These are phyloP conservation scores for Sinosuthora webbiana DNA, from an alignment of 2,113 vertebrate species.

Conservation along the genomic window DNA sequence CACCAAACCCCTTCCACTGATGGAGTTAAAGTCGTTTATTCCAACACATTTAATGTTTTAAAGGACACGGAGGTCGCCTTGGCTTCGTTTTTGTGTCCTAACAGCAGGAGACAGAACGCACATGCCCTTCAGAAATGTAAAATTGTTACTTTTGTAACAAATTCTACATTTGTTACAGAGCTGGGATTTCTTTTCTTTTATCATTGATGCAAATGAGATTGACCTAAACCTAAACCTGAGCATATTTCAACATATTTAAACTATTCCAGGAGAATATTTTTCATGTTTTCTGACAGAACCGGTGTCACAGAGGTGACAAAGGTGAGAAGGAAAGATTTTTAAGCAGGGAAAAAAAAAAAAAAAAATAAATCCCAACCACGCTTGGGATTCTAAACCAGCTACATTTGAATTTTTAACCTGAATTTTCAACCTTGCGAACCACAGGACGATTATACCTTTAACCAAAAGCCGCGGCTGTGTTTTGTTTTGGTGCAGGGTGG, in stretches of 20 bases:
- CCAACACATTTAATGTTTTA: neutral
- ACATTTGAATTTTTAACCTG: neutral
- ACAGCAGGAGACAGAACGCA: neutral
- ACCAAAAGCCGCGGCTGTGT: no score
- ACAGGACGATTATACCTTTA: no score
- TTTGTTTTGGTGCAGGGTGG: neutral
- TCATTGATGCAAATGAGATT: neutral
- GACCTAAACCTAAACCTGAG: neutral
- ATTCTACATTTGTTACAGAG: no score
- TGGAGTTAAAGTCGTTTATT: neutral
- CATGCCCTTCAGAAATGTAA: neutral
- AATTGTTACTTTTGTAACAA: neutral
- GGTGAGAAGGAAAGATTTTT: neutral
- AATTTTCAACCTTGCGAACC: no score
- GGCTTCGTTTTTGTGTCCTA: neutral
- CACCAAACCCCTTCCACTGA: neutral
- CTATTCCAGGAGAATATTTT: neutral
- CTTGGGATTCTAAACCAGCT: neutral
- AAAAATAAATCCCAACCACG: fast-evolving
- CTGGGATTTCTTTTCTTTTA: neutral
- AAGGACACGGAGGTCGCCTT: neutral
- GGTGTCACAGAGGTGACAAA: neutral
- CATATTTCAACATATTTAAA: neutral
- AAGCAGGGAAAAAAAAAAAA: neutral
- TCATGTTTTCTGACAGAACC: neutral